Evolutionary conservation across 2,113 vertebrate genomes (phyloP).

Genomic region (Benthochromis sp.): DNA sequence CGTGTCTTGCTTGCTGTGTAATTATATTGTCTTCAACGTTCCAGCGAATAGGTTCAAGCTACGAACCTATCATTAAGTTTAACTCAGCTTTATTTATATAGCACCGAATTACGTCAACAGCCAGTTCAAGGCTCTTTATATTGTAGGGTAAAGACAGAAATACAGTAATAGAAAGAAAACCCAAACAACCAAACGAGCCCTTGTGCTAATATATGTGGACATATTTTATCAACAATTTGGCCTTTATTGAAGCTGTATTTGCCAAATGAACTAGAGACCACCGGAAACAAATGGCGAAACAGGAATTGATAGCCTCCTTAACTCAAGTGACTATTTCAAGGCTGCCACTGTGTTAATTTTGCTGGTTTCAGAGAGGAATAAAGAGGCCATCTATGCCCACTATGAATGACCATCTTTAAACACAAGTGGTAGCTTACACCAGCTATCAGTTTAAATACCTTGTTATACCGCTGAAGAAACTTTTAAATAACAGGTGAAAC

Average conservation of each 20-base stretch:
- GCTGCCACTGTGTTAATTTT: not conserved
- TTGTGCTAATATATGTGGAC: not conserved
- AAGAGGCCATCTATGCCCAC: not conserved
- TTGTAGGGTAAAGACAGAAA: not conserved
- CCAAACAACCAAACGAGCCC: fast-evolving
- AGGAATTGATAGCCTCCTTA: not conserved
- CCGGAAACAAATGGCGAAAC: fast-evolving
- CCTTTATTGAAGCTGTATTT: not conserved
- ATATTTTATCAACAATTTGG: not conserved
- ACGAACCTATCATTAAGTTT: not conserved
- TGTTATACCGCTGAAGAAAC: not conserved
- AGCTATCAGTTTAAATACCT: not conserved
- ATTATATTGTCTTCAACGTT: no score
- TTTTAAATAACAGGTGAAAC: not conserved
- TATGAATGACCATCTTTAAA: not conserved
- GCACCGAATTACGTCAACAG: fast-evolving
- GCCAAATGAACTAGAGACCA: not conserved
- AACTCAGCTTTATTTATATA: not conserved
- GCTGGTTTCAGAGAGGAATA: fast-evolving
- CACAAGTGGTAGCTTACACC: fast-evolving
- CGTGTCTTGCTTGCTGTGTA: no score
- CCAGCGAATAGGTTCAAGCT: no score
- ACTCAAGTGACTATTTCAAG: not conserved
- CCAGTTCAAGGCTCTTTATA: not conserved
- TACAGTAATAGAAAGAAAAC: not conserved